Conservation (phyloP, 2,797 vertebrate species). For the Argyrosomus regius region DNA sequence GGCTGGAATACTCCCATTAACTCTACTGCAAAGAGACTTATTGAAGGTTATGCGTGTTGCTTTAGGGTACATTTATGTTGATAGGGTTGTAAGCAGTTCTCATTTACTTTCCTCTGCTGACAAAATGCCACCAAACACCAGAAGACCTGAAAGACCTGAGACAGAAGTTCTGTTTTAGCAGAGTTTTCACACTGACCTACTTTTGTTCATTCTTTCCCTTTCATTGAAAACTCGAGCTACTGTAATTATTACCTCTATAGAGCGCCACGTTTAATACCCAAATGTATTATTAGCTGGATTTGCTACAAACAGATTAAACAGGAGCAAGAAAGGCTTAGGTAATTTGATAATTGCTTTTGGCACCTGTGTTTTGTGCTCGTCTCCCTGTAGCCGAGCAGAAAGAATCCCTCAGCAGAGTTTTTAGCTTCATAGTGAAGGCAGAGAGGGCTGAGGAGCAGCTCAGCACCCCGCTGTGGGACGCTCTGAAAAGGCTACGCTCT, state of each 20-base stretch:
- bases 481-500: conserved; percentile 57
- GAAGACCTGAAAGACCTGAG: conserved; percentile 30
- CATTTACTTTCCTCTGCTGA: conserved; percentile 34
- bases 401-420: conserved; percentile 75
- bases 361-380: conserved; percentile 78
- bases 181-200: conserved; percentile 74
- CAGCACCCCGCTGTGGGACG: conserved; percentile 56
- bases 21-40: neutral
- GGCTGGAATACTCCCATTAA: neutral
- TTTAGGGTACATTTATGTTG: conserved; percentile 4
- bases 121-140: conserved; percentile 25
- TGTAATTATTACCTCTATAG: conserved; percentile 78
- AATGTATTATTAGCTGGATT: conserved; percentile 81
- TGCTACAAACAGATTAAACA: conserved; percentile 82
- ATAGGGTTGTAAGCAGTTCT: conserved; percentile 7
- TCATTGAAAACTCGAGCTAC: conserved; percentile 65
- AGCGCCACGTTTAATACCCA: conserved; percentile 75
- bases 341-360: conserved; percentile 84
- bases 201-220: conserved; percentile 63
- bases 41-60: conserved; percentile 23
- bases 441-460: conserved; percentile 56
- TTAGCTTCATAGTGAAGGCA: conserved; percentile 53
- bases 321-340: conserved; percentile 76
- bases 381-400: conserved; percentile 68
- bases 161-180: conserved; percentile 55